Evolutionary conservation across 2,888 invertebrate genomes (phyloP), one percentile per base, ranked within the genome.

Genomic region (Tenthredo livida): DNA sequence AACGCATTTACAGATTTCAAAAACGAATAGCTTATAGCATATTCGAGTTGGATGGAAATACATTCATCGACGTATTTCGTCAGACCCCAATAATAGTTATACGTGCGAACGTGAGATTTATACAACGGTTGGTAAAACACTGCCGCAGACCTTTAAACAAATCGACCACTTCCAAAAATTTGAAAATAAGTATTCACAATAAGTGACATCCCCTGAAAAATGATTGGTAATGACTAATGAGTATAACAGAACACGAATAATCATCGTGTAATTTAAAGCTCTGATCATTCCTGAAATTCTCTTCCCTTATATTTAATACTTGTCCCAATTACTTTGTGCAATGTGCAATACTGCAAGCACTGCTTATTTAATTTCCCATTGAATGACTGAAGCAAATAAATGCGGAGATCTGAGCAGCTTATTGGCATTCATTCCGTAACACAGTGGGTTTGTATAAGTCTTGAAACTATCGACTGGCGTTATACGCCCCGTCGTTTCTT

Each of bases 61-160:
- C 25, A 83, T 83, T 33, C 67, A 50, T 82, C 65, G 40, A 82
- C 82, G 82, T 7, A 47, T 83, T 83, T 83, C 83, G 70, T 83
- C 83, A 83, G 29, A 25, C 47, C 70, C 83, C 83, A 83, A 67
- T 67, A 67, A 83, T 67, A 67, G 67, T 2, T 29, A 1, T 33
- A 67, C 12, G 67, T 43, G 47, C 43, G 21, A 73, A 40, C 43
- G 43, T 73, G 73, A 73, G 73, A 73, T 40, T 72, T 72, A n/a
- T 9, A 21, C 10, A 73, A 43, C 73, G 21, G 70, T 72, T 72
- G 73, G 73, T 73, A 43, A 25, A 73, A 70, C 70, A 37, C 70
- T 37, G 40, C 40, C 70, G 6, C 70, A 70, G 37, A 17, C 15
- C 40, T 70, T 70, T 17, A 17, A 33, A 15, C 7, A 72, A n/a